Base-by-base conservation (phyloP, 2,113 vertebrate species). In the Helogale parvula region DNA sequence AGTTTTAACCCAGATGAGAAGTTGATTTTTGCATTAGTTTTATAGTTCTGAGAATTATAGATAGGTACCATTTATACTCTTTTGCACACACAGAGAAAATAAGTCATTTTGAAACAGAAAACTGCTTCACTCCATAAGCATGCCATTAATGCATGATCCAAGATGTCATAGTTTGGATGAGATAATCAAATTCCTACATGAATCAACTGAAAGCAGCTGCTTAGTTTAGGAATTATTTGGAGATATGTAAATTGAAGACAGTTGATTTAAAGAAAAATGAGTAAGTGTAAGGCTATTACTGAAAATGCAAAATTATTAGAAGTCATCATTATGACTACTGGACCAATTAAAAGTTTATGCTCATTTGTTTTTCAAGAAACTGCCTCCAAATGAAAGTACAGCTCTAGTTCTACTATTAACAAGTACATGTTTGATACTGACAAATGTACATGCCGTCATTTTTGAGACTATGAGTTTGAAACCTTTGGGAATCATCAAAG, bases 21-120 rank as follows among this genome's bases (percentile, higher is more conserved):
- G 21, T 45, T 93, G 23, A 79, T 90, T 85, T 33, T 35, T 86
- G 71, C 33, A 86, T 91, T 81, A 71, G 29, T 76, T 84, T 97
- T 92, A 90, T 29, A 91, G 71, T 94, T 96, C 52, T 77, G 25
- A 95, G 45, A 45, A 91, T 94, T 94, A 90, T 52, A 74, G 50
- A 60, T 63, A 86, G 29, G 41, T 94, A 79, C 79, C 45, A 95
- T 94, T 94, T 94, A 96, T 90, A 90, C 23, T 95, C 9, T 77
- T 57, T 93, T 77, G 16, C 11, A 76, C n/a, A 94, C 76, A 95
- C 9, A 89, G 5, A 96, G 50, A 13, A n/a, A 69, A 68, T 94
- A 90, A 96, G 47, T 96, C 41, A 90, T 93, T 97, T 84, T 97
- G 79, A 94, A 97, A 98, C 97, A 97, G 63, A 97, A 98, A 98